These are phyloP conservation scores for Pogonomyrmex californicus DNA, from an alignment of 1,140 invertebrate genomes.

Conservation along the genomic window DNA sequence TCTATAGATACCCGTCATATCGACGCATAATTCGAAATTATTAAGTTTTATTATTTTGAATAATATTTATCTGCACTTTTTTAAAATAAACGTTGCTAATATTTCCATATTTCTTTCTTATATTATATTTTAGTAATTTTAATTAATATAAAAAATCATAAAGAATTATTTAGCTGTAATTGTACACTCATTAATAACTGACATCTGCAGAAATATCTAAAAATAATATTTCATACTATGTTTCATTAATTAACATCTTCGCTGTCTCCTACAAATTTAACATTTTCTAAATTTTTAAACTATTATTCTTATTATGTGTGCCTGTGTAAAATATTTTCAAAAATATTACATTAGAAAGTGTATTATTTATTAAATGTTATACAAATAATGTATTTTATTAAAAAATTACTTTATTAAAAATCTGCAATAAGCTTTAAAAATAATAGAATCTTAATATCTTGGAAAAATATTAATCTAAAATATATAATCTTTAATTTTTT, in stretches of 20 bases:
- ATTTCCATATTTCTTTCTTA: background rate
- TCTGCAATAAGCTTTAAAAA: background rate
- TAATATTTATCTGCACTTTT: conserved; percentile 3
- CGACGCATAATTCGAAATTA: background rate
- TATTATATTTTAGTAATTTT: background rate
- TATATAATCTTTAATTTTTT: background rate
- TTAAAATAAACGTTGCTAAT: background rate
- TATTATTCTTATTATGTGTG: background rate
- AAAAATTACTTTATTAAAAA: background rate
- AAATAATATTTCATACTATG: background rate
- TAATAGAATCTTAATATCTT: background rate
- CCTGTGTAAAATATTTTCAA: background rate
- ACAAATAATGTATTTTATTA: background rate
- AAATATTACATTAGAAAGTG: background rate
- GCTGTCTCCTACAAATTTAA: background rate
- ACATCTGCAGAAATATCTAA: background rate
- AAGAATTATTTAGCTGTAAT: background rate
- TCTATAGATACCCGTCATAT: conserved; percentile 14
- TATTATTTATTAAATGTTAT: background rate
- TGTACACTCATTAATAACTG: background rate
- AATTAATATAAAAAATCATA: background rate
- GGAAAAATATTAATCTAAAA: background rate
- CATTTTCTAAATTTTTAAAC: background rate
- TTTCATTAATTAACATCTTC: conserved; percentile 6
- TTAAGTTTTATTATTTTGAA: background rate